Evolutionary conservation across 2,113 vertebrate species (phyloP).

Genomic region (Hepsetus odoe): DNA sequence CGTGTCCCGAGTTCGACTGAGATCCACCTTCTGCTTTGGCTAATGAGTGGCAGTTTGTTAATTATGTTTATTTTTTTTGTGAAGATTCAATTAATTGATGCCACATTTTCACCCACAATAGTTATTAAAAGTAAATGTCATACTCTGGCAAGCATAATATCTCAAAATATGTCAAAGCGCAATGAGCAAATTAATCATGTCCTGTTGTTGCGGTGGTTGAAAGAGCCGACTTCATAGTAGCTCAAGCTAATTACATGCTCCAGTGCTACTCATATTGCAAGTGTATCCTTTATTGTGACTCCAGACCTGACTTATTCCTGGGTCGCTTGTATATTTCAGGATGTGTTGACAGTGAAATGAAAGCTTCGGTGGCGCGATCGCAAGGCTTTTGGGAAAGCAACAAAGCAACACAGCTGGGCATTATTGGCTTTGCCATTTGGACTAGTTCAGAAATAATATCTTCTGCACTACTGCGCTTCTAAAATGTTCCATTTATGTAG

Average conservation of each 20-base stretch:
- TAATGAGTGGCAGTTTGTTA: slow-evolving; percentile 27
- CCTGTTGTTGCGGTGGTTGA: slow-evolving; percentile 33
- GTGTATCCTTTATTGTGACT: neutral
- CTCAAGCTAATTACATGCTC: slow-evolving; percentile 33
- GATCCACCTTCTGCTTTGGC: neutral
- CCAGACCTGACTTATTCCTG: neutral
- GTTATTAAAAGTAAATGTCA: slow-evolving; percentile 62
- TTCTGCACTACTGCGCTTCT: too few relatives aligned
- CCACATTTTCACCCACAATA: slow-evolving; percentile 59
- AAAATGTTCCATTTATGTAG: too few relatives aligned
- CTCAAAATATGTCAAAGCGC: slow-evolving; percentile 48
- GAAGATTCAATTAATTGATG: slow-evolving; percentile 54
- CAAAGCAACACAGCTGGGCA: too few relatives aligned
- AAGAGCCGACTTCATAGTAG: neutral
- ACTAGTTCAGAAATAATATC: too few relatives aligned
- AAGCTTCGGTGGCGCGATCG: neutral
- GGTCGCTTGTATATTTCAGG: neutral
- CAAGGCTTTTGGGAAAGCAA: neutral
- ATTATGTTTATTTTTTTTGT: slow-evolving; percentile 31
- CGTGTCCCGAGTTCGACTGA: neutral
- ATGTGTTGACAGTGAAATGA: neutral
- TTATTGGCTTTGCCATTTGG: too few relatives aligned
- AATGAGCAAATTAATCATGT: slow-evolving; percentile 59
- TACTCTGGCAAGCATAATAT: slow-evolving; percentile 53
- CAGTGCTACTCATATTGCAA: neutral